Base-by-base conservation (phyloP, 2,888 invertebrate species). In the Athalia circularis region DNA sequence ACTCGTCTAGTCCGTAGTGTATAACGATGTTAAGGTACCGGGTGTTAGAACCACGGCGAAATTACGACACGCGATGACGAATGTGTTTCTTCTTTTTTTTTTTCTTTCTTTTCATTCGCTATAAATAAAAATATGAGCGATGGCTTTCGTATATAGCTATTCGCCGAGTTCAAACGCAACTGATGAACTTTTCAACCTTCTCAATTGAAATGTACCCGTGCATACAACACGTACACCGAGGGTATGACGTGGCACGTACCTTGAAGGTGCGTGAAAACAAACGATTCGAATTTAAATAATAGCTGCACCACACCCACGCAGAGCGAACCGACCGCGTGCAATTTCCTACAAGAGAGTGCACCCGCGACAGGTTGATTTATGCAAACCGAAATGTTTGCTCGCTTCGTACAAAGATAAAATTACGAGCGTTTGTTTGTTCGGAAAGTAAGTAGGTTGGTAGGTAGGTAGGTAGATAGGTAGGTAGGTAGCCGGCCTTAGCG, bases 221-320 rank as follows among this genome's bases (percentile, higher is more conserved):
- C 29, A 29, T 29, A 2, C n/a, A n/a, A n/a, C 29, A 29, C 29
- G 2, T 29, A 29, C 29, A 29, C 29, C 29, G 29, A 29, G 29
- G 29, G 54, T 43, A 11, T 54, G 29, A 29, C 9, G 54, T 52
- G 61, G 61, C 29, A 68, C 54, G 50, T 52, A 68, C 54, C 68
- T 68, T 8, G 13, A 43, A 64, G 62, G 75, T 64, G 75, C 75
- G 75, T 64, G 62, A 62, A 75, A 75, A 62, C 61, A 62, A 75
- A 62, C 61, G 75, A 50, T 75, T 75, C 47, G 62, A 64, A 75
- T 75, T 75, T 52, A 52, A 75, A 43, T 64, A 64, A 75, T 52
- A 62, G 57, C 72, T 72, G 50, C 62, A 75, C 75, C 62, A 52
- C 62, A 75, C 75, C 75, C 75, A 75, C 75, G 75, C 59, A 59